phyloP scores from a whole-genome alignment of 2,113 vertebrate species.

The Labeo catla region DNA sequence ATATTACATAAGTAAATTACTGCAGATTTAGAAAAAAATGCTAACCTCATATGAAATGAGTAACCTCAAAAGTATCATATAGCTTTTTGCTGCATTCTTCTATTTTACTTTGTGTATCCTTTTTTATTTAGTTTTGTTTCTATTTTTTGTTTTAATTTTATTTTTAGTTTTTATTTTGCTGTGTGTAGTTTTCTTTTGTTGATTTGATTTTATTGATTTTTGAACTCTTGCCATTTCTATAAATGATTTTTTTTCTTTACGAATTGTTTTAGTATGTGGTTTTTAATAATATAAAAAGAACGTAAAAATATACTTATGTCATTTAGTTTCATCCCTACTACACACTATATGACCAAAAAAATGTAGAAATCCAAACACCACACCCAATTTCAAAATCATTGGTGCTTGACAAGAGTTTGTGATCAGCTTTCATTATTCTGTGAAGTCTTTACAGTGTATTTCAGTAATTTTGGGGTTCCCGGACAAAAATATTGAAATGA shows the following conservation, averaged over 20 bases:
- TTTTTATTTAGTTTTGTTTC: no score
- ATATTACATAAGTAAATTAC: not conserved
- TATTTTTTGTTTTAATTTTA: no score
- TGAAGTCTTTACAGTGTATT: not conserved
- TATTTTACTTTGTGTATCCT: no score
- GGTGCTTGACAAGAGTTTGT: not conserved
- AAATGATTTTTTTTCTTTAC: not conserved
- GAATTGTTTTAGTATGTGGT: not conserved
- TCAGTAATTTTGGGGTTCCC: not conserved
- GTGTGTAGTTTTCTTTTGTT: not conserved
- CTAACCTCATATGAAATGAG: no score
- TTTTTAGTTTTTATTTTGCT: no score
- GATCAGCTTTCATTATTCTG: not conserved
- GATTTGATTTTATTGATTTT: not conserved
- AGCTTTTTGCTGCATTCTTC: no score
- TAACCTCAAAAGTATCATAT: no score
- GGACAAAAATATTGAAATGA: no score
- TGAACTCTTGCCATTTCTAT: not conserved
- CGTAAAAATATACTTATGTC: not conserved
- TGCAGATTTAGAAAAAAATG: no score
- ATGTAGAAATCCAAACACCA: not conserved
- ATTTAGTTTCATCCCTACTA: not conserved
- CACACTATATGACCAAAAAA: not conserved
- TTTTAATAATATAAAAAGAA: not conserved
- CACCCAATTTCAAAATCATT: not conserved